Conservation (phyloP, 1,140 invertebrate genomes). For the Drosophila saltans region DNA sequence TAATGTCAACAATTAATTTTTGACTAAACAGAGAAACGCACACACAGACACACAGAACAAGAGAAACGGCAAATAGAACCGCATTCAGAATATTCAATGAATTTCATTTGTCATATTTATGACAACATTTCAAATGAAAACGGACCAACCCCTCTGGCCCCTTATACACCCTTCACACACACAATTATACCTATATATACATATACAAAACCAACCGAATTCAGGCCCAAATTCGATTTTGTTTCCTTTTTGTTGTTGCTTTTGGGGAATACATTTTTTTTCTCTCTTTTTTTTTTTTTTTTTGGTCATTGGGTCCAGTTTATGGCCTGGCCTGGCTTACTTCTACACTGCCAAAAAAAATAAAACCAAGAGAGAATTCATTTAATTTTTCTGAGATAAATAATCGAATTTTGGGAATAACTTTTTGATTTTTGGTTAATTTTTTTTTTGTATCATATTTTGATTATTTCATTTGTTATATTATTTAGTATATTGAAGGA, state of each 20-base stretch:
- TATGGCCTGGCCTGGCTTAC: not conserved
- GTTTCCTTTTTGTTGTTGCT: not conserved
- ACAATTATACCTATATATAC: not conserved
- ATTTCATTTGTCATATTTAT: slow-evolving; percentile 59
- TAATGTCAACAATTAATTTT: slow-evolving; percentile 54
- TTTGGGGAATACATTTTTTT: not conserved
- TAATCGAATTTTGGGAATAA: no score
- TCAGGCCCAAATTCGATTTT: slow-evolving; percentile 7
- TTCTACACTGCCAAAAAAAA: not conserved
- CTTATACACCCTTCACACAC: no score
- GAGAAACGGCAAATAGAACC: not conserved
- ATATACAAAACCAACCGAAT: not conserved
- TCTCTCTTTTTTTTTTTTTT: not conserved
- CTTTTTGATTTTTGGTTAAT: no score
- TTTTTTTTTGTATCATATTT: no score
- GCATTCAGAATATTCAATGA: slow-evolving; percentile 31
- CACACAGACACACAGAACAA: not conserved
- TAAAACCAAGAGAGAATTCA: no score
- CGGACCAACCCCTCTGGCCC: no score
- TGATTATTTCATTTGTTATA: no score
- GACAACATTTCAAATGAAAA: slow-evolving; percentile 28
- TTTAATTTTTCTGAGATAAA: no score
- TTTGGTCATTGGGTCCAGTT: slow-evolving; percentile 25
- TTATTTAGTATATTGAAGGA: no score
- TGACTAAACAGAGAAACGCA: not conserved